A percentile compares a stretch with the other conserved stretches of the same genome.
phyloP scores from a whole-genome alignment of 2,888 invertebrate species.

The Drosophila glabriapex region DNA sequence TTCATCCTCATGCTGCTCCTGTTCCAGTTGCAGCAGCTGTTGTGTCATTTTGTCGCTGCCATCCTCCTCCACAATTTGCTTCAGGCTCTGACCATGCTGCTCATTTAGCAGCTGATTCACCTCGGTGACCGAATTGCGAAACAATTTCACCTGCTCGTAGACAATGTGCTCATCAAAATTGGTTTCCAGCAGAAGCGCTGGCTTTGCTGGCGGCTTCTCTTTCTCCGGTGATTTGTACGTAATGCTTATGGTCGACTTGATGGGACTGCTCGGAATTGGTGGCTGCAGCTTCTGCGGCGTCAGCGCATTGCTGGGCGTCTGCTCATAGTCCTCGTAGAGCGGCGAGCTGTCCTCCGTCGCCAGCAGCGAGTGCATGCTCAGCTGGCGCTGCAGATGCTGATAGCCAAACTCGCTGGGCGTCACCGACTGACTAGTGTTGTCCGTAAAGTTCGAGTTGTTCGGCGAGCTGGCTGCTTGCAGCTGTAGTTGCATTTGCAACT shows the following conservation, averaged over 20 bases:
- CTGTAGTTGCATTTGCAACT: conserved; percentile 38
- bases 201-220: conserved; percentile 69
- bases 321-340: conserved; percentile 83
- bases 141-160: conserved; percentile 92
- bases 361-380: conserved; percentile 84
- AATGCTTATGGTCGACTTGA: conserved; percentile 90
- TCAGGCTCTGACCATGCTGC: conserved; percentile 61
- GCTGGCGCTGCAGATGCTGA: conserved; percentile 85
- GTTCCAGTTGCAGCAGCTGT: conserved; percentile 57
- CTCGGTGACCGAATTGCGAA: conserved; percentile 90
- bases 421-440: conserved; percentile 86
- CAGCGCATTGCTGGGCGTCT: conserved; percentile 82
- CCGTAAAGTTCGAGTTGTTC: conserved; percentile 84
- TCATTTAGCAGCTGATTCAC: conserved; percentile 88
- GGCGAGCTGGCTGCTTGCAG: conserved; percentile 76
- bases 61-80: conserved; percentile 74
- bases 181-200: conserved; percentile 86
- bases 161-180: conserved; percentile 87
- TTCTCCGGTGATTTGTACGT: conserved; percentile 89
- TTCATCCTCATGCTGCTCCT: conserved; percentile 49
- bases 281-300: conserved; percentile 66
- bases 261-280: conserved; percentile 85
- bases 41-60: conserved; percentile 59
- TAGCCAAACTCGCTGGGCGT: conserved; percentile 86
- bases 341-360: conserved; percentile 84